Percentiles rank a stretch among this genome's conserved stretches.
Conservation (phyloP, 1,140 invertebrate genomes). For the Dufourea novaeangliae region DNA sequence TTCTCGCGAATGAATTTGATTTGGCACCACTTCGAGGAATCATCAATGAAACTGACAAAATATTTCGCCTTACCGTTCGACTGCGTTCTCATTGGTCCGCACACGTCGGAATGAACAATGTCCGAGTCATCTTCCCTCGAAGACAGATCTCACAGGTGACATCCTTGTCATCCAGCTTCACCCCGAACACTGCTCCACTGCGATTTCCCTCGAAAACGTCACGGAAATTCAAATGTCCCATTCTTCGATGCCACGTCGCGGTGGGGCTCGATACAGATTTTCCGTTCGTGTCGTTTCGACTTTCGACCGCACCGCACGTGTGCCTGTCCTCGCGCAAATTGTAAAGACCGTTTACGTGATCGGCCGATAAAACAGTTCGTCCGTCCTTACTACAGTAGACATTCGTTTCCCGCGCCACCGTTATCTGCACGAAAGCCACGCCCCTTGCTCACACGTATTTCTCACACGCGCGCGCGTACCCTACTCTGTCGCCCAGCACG, state of each 20-base stretch:
- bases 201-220: neutral
- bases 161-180: neutral
- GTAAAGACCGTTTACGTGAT: neutral
- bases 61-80: no score
- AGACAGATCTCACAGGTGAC: neutral
- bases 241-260: neutral
- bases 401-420: no score
- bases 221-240: neutral
- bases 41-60: slow-evolving; percentile 6
- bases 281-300: no score
- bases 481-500: no score
- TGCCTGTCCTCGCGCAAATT: neutral
- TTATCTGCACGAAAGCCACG: no score
- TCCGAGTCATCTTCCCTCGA: neutral
- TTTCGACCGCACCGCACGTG: no score
- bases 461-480: no score
- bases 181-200: no score
- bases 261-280: no score
- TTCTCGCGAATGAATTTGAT: neutral
- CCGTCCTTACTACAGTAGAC: no score
- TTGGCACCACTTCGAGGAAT: neutral
- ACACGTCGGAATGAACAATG: slow-evolving; percentile 1
- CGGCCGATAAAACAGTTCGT: no score
- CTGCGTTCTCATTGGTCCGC: neutral
- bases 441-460: no score